Evolutionary conservation across 2,888 invertebrate species (phyloP), one percentile per base, ranked within the genome.

Genomic region (Cryptocephalus primarius): DNA sequence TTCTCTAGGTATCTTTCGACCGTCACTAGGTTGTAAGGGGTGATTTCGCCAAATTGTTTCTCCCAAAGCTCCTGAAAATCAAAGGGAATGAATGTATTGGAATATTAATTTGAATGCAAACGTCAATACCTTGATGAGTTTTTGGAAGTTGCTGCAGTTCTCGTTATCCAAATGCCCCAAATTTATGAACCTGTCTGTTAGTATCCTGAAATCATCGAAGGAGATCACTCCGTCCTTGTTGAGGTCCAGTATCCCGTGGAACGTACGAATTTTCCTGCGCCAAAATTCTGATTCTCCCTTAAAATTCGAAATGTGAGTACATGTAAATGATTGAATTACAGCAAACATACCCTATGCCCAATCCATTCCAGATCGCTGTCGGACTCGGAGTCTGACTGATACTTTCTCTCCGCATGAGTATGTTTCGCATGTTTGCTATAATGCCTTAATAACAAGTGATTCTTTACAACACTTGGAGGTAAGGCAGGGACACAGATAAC

Each of bases 161-260:
- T 76, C 68, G 0, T 78, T 75, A 32, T 79, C 74, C 33, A 89
- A 72, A 61, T 88, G 84, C 0, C 88, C 89, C 51, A 88, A 71
- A 51, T 82, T 76, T 47, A 80, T 80, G 68, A 89, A 89, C 61
- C 87, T 73, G 55, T 85, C 80, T 0, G 80, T 80, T 56, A 89
- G 72, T 40, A 88, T 75, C 62, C 76, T 75, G 69, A 87, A 88
- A 66, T 90, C 89, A 60, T 88, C 87, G 67, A 76, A 88, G 1
- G 88, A 86, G 60, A 89, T 80, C 52, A 89, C 82, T 0, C 89
- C 88, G 59, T 90, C 89, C 64, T 86, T 88, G 71, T 90, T 88
- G 0, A 90, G 79, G 65, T 90, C 89, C 54, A 90, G 70, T 50
- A 88, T 82, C 56, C 80, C 81, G 70, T 90, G 89, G 46, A 89